Evolutionary conservation across 2,113 vertebrate species (phyloP).

Genomic region (Elaphurus davidianus): DNA sequence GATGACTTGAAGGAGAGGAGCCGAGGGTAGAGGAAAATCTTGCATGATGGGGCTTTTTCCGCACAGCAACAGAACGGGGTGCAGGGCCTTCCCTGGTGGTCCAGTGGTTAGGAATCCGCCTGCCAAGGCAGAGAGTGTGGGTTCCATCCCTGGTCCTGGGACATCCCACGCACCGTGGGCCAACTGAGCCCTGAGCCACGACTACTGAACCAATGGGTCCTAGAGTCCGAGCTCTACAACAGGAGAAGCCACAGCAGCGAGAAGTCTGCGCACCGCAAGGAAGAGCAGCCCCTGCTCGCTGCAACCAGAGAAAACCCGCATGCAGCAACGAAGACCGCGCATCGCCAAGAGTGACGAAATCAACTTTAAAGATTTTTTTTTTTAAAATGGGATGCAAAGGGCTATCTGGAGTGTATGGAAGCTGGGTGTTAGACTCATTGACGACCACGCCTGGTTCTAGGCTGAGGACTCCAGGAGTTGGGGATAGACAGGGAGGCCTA

Average conservation of each 20-base stretch:
- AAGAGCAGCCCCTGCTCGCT: neutral
- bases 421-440: neutral
- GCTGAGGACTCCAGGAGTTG: neutral
- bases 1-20: neutral
- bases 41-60: neutral
- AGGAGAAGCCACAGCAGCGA: neutral
- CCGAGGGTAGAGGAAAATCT: neutral
- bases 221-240: neutral
- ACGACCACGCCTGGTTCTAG: neutral
- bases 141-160: neutral
- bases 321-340: neutral
- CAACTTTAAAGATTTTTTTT: neutral
- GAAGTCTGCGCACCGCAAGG: neutral
- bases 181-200: neutral
- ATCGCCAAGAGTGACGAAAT: neutral
- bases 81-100: neutral
- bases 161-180: neutral
- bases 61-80: neutral
- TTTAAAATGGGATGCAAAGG: neutral
- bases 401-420: neutral
- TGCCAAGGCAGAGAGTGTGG: neutral
- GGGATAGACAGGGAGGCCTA: no score
- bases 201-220: neutral
- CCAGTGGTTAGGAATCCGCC: neutral
- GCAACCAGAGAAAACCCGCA: neutral